A percentile compares a stretch with the other conserved stretches of the same genome.
These are phyloP conservation scores for Laothoe populi DNA, from an alignment of 2,888 invertebrate species.

Conservation along the genomic window DNA sequence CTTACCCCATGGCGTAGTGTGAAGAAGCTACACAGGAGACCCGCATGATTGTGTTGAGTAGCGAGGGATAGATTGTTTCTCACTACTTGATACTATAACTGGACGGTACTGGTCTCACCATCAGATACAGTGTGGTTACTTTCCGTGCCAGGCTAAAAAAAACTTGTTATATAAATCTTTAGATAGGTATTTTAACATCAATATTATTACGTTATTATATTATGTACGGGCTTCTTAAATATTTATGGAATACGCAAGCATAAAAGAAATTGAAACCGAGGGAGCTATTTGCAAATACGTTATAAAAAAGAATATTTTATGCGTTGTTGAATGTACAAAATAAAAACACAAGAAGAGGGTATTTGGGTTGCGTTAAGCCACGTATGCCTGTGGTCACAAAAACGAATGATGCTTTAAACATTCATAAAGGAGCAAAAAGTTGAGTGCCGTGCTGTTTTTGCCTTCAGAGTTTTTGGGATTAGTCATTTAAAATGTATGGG, in stretches of 20 bases:
- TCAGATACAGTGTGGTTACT: too few species aligned
- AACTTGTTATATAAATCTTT: too few species aligned
- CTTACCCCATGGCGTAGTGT: too few species aligned
- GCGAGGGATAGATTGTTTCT: too few species aligned
- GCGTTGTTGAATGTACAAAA: slow-evolving; percentile 5
- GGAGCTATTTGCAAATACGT: slow-evolving; percentile 5
- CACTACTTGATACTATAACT: too few species aligned
- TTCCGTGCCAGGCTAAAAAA: too few species aligned
- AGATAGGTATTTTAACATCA: too few species aligned
- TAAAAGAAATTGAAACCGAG: slow-evolving; percentile 2
- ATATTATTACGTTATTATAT: neutral
- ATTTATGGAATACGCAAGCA: neutral
- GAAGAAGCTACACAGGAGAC: too few species aligned
- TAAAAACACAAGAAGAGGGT: slow-evolving; percentile 12
- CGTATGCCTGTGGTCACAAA: slow-evolving; percentile 18
- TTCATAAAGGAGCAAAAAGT: slow-evolving; percentile 11
- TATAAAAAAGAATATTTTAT: slow-evolving; percentile 20
- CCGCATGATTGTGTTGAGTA: too few species aligned
- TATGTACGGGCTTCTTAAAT: neutral
- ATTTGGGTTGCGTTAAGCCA: slow-evolving; percentile 18
- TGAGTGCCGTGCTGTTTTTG: neutral
- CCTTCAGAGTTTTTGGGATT: neutral
- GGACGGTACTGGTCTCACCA: too few species aligned
- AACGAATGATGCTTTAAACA: slow-evolving; percentile 17
- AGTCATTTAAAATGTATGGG: neutral